phyloP scores from a whole-genome alignment of 2,113 vertebrate genomes.

The Antechinus flavipes region DNA sequence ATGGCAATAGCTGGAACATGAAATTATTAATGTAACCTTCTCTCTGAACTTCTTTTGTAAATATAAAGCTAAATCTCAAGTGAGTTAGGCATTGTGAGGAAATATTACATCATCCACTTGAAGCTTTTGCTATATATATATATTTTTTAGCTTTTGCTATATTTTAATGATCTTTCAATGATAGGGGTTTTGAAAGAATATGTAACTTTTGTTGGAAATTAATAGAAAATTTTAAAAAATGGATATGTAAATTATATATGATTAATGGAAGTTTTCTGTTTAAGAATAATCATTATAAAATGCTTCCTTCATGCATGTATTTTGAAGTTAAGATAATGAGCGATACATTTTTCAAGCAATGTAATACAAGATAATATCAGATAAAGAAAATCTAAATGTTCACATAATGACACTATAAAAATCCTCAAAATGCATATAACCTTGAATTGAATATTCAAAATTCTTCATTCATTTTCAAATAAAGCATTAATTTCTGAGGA shows the following conservation, averaged over 20 bases:
- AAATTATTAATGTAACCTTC: neutral
- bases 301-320: neutral
- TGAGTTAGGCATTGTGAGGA: slow-evolving; percentile 18
- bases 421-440: neutral
- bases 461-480: slow-evolving; percentile 4
- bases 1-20: neutral
- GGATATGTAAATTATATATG: neutral
- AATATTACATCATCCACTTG: slow-evolving; percentile 19
- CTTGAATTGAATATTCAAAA: neutral
- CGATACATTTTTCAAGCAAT: neutral
- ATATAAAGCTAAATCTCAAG: slow-evolving; percentile 12
- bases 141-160: neutral
- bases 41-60: slow-evolving; percentile 8
- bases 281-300: neutral
- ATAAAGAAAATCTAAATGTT: neutral
- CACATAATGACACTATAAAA: neutral
- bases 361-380: neutral
- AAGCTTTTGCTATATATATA: neutral
- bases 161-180: neutral
- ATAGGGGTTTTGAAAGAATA: neutral
- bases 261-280: neutral
- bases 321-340: neutral
- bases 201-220: neutral
- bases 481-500: neutral
- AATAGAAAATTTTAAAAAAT: neutral